A percentile compares a stretch with the other conserved stretches of the same genome.
Conservation (phyloP, 2,797 vertebrate genomes). For the Macroramphosus scolopax region DNA sequence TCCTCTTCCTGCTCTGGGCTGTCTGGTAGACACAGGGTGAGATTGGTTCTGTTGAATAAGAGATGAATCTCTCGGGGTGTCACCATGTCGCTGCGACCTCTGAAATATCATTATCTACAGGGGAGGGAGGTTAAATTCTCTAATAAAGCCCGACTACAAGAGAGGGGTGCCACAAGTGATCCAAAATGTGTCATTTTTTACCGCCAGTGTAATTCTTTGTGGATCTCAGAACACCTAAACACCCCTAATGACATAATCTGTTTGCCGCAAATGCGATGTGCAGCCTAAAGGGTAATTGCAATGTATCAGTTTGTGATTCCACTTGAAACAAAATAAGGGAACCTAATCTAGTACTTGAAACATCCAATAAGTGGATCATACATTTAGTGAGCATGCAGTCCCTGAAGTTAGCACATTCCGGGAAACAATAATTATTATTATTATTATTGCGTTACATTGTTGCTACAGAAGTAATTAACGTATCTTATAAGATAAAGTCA, state of each 20-base stretch:
- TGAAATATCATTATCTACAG: constrained; percentile 79
- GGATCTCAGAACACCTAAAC: constrained; percentile 32
- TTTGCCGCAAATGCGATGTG: constrained; percentile 38
- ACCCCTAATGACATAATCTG: constrained; percentile 50
- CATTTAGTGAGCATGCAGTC: not conserved
- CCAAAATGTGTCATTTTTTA: constrained; percentile 6
- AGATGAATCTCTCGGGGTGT: constrained; percentile 73
- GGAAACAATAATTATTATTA: constrained; percentile 30
- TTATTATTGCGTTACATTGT: constrained; percentile 5
- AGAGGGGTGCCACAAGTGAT: constrained; percentile 49
- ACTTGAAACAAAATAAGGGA: constrained; percentile 8
- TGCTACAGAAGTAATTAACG: too few relatives aligned
- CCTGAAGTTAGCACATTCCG: constrained; percentile 19
- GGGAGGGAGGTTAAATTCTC: constrained; percentile 72
- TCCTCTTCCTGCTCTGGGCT: constrained; percentile 52
- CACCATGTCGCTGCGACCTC: constrained; percentile 61
- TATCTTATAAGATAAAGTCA: not conserved
- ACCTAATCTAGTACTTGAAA: constrained; percentile 39
- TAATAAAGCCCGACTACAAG: constrained; percentile 71
- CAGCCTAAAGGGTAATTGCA: constrained; percentile 36
- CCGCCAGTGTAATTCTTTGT: constrained; percentile 1
- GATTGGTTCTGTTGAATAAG: constrained; percentile 79
- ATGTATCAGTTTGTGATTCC: constrained; percentile 47
- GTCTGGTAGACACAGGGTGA: constrained; percentile 71
- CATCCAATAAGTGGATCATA: constrained; percentile 18